Percentiles rank a stretch among this genome's conserved stretches.
phyloP scores from a whole-genome alignment of 2,113 vertebrate genomes.

The Hydrochoerus hydrochaeris region DNA sequence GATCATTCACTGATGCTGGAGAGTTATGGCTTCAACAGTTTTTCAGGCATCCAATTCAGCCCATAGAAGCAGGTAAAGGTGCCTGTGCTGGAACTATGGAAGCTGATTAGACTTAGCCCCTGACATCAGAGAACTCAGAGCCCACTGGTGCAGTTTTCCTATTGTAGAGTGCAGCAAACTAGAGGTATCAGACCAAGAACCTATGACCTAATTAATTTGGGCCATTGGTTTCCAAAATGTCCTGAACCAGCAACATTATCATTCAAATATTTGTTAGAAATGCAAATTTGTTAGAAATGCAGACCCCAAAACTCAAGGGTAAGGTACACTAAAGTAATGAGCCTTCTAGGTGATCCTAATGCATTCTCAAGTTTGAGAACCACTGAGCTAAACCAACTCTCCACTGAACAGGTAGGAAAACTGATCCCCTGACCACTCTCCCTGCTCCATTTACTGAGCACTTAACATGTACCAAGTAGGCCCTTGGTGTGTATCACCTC shows the following conservation, averaged over 20 bases:
- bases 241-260: slow-evolving; percentile 4
- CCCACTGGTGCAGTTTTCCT: background rate
- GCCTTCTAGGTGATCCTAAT: background rate
- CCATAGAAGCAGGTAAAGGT: background rate
- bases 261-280: background rate
- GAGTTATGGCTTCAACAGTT: background rate
- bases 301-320: background rate
- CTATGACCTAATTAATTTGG: background rate
- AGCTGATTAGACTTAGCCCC: background rate
- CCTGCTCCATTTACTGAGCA: background rate
- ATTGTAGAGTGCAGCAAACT: background rate
- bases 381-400: background rate
- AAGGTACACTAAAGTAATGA: background rate
- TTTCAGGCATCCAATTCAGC: background rate
- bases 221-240: slow-evolving; percentile 14
- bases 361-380: background rate
- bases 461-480: background rate
- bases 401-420: background rate
- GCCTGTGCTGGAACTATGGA: background rate
- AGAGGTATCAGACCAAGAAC: background rate
- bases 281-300: background rate
- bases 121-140: background rate
- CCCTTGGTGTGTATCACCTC: background rate
- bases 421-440: background rate
- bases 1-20: background rate